Conservation (phyloP, 2,797 vertebrate species). For the Eulemur coronatus region DNA sequence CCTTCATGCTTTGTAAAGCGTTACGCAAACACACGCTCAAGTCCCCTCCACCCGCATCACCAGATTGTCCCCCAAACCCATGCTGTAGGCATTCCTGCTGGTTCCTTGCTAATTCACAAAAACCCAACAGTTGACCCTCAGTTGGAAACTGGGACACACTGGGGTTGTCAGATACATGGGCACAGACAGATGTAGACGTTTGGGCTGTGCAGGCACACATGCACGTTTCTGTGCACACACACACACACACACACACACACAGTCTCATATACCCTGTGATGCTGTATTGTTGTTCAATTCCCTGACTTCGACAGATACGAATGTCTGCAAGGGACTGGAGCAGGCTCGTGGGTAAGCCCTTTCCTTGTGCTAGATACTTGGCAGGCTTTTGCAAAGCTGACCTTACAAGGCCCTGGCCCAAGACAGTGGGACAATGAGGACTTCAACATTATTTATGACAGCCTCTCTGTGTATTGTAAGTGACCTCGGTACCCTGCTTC, state of each 20-base stretch:
- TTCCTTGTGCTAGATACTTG: not conserved
- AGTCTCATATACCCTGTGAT: not conserved
- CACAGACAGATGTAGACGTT: not conserved
- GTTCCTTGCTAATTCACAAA: not conserved
- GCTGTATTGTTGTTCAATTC: not conserved
- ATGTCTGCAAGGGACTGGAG: not conserved
- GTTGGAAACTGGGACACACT: not conserved
- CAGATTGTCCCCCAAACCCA: not conserved
- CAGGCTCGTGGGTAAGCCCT: not conserved
- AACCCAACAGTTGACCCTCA: not conserved
- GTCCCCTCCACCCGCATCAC: accelerated
- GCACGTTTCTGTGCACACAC: not conserved
- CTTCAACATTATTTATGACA: conserved; percentile 41
- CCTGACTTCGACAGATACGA: not conserved
- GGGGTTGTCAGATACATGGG: not conserved
- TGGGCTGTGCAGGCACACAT: not conserved
- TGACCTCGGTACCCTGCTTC: conserved; percentile 1
- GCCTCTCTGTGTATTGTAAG: conserved; percentile 7
- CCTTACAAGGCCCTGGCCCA: not conserved
- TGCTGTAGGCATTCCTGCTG: too few relatives aligned
- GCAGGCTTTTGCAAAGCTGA: conserved; percentile 19
- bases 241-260: not conserved
- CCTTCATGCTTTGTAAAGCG: not conserved
- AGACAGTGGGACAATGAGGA: conserved; percentile 14
- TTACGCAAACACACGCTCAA: not conserved